Base-by-base conservation (phyloP, 2,888 invertebrate species). In the Apoda limacodes region DNA sequence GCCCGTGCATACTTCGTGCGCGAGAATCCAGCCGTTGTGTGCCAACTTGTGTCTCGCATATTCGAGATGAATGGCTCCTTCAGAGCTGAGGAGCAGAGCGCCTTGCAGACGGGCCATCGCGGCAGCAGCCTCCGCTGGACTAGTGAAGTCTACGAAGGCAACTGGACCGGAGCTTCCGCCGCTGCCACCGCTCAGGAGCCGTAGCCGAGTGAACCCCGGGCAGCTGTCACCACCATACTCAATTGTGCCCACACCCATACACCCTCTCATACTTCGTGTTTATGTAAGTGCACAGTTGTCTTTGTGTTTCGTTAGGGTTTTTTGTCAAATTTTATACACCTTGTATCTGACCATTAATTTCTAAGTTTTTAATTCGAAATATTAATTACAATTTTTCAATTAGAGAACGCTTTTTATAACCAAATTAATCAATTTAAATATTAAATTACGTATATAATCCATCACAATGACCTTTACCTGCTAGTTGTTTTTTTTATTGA, bases 11-110 rank as follows among this genome's bases (percentile, higher is more conserved):
- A 80, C 76, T 76, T 76, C 78, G 65, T 76, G 80, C 69, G 75
- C 72, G 70, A 72, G 72, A 69, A 80, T 81, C 81, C 82, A 81
- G 71, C 81, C 81, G 74, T 81, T 82, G 82, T 81, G 82, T 68
- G 95, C 93, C 96, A 98, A 96, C 88, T 97, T 97, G 83, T 93
- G 95, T 85, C 95, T 94, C 80, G 98, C 98, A 86, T 92, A 98
- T 86, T 98, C 98, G 82, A 98, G 96, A 76, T 97, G 91, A 76
- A 98, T 95, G 68, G 96, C 95, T 56, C 96, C 96, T 74, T 97
- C 92, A 51, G 96, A 96, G 76, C 95, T 95, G 75, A 95, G 89
- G 63, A 97, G 89, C 82, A 93, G 90, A 75, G 94, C 93, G 72
- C 98, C 98, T 83, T 98, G 97, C 60, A 98, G 89, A 62, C 92